phyloP scores from a whole-genome alignment of 2,797 vertebrate genomes.

The Rousettus madagascariensis region DNA sequence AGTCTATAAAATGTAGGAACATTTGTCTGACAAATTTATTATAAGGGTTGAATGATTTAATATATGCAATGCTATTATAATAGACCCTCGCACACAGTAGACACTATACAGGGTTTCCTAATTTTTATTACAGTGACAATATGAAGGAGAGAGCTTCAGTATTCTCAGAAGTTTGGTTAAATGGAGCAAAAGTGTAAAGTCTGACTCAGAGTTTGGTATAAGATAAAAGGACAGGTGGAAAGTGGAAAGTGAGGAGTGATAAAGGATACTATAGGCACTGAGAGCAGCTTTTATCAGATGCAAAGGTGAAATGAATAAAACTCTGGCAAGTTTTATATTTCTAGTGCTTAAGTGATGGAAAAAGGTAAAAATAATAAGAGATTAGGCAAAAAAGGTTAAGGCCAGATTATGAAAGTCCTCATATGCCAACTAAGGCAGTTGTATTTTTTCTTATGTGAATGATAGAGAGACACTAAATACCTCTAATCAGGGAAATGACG shows the following conservation, averaged over 20 bases:
- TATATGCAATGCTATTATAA: neutral
- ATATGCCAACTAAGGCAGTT: neutral
- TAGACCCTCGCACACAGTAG: neutral
- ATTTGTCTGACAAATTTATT: neutral
- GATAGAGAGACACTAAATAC: constrained; percentile 52
- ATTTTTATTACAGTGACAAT: neutral
- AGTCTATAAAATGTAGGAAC: neutral
- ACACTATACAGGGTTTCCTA: neutral
- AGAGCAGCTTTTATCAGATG: neutral
- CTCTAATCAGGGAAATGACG: constrained; percentile 69
- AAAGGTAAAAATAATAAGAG: neutral
- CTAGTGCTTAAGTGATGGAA: neutral
- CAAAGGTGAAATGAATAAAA: neutral
- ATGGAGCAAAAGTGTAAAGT: neutral
- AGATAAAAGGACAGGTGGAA: neutral
- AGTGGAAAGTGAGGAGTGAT: neutral
- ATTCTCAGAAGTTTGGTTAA: neutral
- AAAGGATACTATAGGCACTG: neutral
- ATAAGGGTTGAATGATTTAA: neutral
- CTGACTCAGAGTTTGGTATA: neutral
- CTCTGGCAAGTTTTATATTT: neutral
- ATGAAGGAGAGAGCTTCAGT: neutral
- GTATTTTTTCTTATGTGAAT: neutral
- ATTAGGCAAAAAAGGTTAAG: neutral
- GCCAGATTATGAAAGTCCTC: neutral